Percentiles rank a stretch among this genome's conserved stretches.
phyloP scores from a whole-genome alignment of 2,888 invertebrate genomes.

The Acleris sparsana region DNA sequence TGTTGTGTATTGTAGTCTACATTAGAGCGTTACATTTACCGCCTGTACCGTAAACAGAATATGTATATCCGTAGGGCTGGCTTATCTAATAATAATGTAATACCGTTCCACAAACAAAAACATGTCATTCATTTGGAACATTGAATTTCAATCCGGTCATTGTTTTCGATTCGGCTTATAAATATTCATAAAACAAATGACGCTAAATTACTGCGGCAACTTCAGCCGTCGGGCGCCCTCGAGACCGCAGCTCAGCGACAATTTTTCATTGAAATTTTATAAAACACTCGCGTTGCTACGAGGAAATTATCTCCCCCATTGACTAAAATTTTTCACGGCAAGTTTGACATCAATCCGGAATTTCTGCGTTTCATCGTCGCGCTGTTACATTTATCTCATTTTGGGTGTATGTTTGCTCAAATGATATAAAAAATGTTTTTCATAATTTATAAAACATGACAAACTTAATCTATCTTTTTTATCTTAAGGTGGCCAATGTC shows the following conservation, averaged over 20 bases:
- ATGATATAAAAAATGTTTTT: neutral
- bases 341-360: conserved; percentile 81
- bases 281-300: conserved; percentile 68
- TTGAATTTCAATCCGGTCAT: conserved; percentile 63
- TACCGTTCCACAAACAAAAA: conserved; percentile 46
- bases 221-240: conserved; percentile 55
- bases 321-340: conserved; percentile 78
- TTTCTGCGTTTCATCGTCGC: conserved; percentile 74
- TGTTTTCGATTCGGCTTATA: conserved; percentile 71
- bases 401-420: conserved; percentile 1
- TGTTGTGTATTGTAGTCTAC: conserved; percentile 33
- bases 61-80: conserved; percentile 16
- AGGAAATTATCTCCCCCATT: conserved; percentile 79
- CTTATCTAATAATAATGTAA: conserved; percentile 30
- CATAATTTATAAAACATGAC: too few species aligned
- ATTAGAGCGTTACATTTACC: conserved; percentile 23
- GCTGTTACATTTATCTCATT: conserved; percentile 63
- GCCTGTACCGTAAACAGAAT: conserved; percentile 9
- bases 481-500: too few species aligned
- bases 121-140: conserved; percentile 55
- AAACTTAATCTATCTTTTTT: too few species aligned
- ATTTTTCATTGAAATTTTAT: conserved; percentile 75
- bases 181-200: conserved; percentile 79
- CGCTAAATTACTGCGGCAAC: conserved; percentile 63
- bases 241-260: conserved; percentile 52